Percentiles rank a stretch among this genome's conserved stretches.
phyloP scores from a whole-genome alignment of 92 coral and sea anemone genomes.

The Diadumene lineata region DNA sequence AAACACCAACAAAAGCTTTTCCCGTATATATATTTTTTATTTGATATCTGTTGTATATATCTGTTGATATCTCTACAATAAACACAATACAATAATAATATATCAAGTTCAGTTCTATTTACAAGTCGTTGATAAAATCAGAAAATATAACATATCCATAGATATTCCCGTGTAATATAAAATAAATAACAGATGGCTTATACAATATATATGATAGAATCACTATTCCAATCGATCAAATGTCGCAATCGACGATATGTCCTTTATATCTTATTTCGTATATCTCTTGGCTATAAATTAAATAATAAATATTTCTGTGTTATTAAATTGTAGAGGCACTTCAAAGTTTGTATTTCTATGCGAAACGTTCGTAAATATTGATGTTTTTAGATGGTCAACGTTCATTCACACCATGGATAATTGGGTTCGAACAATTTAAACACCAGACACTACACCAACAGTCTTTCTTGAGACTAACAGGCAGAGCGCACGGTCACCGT shows the following conservation, averaged over 20 bases:
- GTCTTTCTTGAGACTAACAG: too few relatives aligned
- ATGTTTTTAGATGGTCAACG: background rate
- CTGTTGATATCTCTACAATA: background rate
- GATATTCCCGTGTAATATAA: background rate
- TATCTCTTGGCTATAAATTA: background rate
- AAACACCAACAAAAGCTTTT: background rate
- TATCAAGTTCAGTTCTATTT: background rate
- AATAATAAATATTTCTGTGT: background rate
- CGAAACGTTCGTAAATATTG: background rate
- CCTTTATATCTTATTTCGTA: too few relatives aligned
- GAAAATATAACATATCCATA: conserved; percentile 12
- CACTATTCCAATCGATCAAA: background rate
- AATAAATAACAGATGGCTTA: background rate
- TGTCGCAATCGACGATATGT: too few relatives aligned
- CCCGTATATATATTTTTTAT: background rate
- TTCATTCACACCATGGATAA: background rate
- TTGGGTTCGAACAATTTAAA: too few relatives aligned
- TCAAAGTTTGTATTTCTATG: too few relatives aligned
- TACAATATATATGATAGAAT: background rate
- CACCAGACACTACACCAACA: too few relatives aligned
- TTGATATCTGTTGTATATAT: background rate
- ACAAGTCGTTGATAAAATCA: conserved; percentile 3
- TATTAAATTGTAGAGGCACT: background rate
- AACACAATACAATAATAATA: background rate
- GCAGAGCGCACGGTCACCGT: too few relatives aligned